Conservation (phyloP, 53 echinoderm and acorn worm species). For the Pentamera pediparva region DNA sequence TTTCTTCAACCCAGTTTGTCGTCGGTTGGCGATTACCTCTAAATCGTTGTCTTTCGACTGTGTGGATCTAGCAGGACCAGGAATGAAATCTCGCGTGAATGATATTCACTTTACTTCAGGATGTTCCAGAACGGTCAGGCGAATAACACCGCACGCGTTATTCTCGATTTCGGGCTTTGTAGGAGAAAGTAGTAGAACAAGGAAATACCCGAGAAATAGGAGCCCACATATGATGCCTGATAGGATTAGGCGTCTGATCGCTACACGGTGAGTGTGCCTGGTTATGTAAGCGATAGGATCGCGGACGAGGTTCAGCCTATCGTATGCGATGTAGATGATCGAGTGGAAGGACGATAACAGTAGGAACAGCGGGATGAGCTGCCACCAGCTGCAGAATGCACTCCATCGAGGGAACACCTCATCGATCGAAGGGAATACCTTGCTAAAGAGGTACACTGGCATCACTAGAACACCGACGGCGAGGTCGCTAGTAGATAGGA, state of each 20-base stretch:
- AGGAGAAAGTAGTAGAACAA: not conserved
- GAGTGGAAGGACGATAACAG: constrained; percentile 12
- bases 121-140: not conserved
- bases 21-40: too few species aligned
- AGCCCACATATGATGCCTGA: not conserved
- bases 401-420: not conserved
- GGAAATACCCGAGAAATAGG: not conserved
- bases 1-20: too few species aligned
- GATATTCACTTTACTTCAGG: not conserved
- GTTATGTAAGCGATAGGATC: constrained; percentile 3
- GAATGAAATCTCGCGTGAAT: not conserved
- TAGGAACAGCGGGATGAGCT: not conserved
- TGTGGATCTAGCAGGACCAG: not conserved
- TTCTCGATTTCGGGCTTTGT: not conserved
- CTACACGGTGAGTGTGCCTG: not conserved
- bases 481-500: not conserved
- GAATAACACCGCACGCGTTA: constrained; percentile 6
- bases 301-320: not conserved
- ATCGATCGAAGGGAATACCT: not conserved
- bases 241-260: not conserved
- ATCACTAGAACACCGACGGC: constrained; percentile 2
- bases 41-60: too few species aligned
- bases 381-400: constrained; percentile 9
- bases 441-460: constrained; percentile 5
- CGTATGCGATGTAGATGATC: constrained; percentile 2